Conservation (phyloP, 2,797 vertebrate genomes). For the Chrosomus eos region DNA sequence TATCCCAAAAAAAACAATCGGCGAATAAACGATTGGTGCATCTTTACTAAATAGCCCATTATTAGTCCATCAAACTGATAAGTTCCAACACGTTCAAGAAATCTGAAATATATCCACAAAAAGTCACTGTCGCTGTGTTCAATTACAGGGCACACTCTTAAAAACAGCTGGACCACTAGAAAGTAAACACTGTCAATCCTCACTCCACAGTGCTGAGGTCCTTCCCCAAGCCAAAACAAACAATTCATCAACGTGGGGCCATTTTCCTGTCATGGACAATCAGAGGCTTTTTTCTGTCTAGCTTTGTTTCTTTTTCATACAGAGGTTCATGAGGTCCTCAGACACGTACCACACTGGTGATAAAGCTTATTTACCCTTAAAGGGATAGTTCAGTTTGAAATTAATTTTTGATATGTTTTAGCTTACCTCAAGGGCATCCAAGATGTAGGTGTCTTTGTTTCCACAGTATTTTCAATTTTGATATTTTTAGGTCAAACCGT, state of each 20-base stretch:
- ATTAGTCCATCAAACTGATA: background rate
- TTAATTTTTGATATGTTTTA: too few species aligned
- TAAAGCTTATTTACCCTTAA: conserved; percentile 9
- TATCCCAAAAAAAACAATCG: too few species aligned
- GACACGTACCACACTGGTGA: background rate
- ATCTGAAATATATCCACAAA: conserved; percentile 37
- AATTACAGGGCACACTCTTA: conserved; percentile 49
- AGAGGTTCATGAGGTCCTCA: conserved; percentile 6
- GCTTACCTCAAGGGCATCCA: too few species aligned
- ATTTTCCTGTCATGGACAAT: conserved; percentile 62
- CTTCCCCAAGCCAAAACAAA: conserved; percentile 59
- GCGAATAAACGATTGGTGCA: background rate
- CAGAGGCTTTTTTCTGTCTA: conserved; percentile 50
- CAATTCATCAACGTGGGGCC: conserved; percentile 63
- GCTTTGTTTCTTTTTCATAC: conserved; percentile 24
- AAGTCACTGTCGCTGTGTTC: conserved; percentile 46
- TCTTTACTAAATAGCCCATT: background rate
- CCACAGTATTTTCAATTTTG: too few species aligned
- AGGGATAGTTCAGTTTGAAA: too few species aligned
- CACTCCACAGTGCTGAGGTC: conserved; percentile 51
- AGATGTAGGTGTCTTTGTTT: too few species aligned
- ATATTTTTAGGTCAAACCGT: too few species aligned
- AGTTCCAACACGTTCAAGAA: conserved; percentile 19
- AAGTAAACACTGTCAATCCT: conserved; percentile 54
- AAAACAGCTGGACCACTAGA: conserved; percentile 47